These are phyloP conservation scores for Sphecodes monilicornis DNA, from an alignment of 2,888 invertebrate genomes.

Conservation along the genomic window DNA sequence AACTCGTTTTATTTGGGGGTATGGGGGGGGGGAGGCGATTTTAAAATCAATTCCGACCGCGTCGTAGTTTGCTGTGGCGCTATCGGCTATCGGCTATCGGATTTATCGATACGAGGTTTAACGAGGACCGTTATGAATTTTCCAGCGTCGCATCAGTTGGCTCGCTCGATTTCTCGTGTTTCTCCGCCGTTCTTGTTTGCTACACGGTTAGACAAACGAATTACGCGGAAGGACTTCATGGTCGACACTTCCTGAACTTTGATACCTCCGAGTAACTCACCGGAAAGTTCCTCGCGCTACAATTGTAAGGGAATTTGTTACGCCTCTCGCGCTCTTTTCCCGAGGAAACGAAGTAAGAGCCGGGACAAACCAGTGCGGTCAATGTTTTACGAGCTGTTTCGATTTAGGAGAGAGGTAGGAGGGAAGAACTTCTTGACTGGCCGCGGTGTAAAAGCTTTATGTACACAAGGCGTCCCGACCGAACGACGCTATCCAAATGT, in stretches of 20 bases:
- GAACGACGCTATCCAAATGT: slow-evolving; percentile 1
- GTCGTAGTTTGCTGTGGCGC: background rate
- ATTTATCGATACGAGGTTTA: slow-evolving; percentile 3
- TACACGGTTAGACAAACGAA: slow-evolving; percentile 42
- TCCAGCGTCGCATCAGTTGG: background rate
- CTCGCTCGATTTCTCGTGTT: background rate
- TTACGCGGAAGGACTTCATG: slow-evolving; percentile 42
- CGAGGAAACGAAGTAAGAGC: slow-evolving; percentile 30
- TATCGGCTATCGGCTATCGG: background rate
- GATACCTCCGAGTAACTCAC: slow-evolving; percentile 42
- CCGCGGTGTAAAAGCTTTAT: background rate
- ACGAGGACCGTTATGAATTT: slow-evolving; percentile 16
- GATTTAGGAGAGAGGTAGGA: slow-evolving; percentile 11
- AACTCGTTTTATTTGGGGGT: background rate
- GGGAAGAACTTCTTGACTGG: background rate
- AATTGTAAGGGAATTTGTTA: slow-evolving; percentile 48
- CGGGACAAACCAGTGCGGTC: slow-evolving; percentile 34
- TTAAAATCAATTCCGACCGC: background rate
- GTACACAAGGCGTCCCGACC: background rate
- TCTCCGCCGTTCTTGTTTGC: background rate
- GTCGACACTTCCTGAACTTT: slow-evolving; percentile 47
- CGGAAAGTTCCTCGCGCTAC: slow-evolving; percentile 31
- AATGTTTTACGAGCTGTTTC: slow-evolving; percentile 42
- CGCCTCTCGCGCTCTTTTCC: slow-evolving; percentile 23
- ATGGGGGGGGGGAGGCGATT: background rate